Conservation (phyloP, 2,888 invertebrate species). For the Xanthia icteritia region DNA sequence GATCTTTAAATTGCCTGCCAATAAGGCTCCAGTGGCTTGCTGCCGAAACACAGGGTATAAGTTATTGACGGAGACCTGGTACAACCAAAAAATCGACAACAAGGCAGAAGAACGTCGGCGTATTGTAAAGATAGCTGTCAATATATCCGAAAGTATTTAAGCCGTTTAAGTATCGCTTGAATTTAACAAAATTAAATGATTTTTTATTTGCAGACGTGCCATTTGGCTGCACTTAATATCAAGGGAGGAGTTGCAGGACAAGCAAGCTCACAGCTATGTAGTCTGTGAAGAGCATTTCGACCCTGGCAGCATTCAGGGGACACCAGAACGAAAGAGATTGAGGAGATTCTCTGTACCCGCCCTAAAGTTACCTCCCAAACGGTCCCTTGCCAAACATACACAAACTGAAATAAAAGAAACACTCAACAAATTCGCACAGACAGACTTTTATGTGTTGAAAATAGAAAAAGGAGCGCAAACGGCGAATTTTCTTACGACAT, state of each 20-base stretch:
- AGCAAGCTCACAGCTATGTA: constrained; percentile 27
- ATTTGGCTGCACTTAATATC: constrained; percentile 50
- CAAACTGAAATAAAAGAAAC: constrained; percentile 52
- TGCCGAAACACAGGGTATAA: neutral
- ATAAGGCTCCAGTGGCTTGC: neutral
- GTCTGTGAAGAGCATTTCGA: constrained; percentile 56
- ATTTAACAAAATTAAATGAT: constrained; percentile 1
- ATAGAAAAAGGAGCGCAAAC: constrained; percentile 42
- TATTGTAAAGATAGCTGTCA: neutral
- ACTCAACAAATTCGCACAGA: constrained; percentile 41
- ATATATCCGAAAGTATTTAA: neutral
- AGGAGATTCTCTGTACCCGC: constrained; percentile 32
- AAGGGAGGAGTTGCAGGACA: constrained; percentile 50
- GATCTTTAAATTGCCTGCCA: neutral
- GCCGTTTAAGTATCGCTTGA: neutral
- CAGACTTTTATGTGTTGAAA: constrained; percentile 52
- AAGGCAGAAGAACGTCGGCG: too few relatives aligned
- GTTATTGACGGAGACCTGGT: neutral
- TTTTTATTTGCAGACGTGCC: constrained; percentile 49
- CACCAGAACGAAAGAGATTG: constrained; percentile 34
- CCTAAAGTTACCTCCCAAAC: constrained; percentile 36
- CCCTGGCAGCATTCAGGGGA: constrained; percentile 30
- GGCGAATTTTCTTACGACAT: constrained; percentile 31
- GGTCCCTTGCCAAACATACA: constrained; percentile 11
- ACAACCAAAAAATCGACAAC: neutral